Conservation (phyloP, 2,888 invertebrate genomes). For the Malthinus flaveolus region DNA sequence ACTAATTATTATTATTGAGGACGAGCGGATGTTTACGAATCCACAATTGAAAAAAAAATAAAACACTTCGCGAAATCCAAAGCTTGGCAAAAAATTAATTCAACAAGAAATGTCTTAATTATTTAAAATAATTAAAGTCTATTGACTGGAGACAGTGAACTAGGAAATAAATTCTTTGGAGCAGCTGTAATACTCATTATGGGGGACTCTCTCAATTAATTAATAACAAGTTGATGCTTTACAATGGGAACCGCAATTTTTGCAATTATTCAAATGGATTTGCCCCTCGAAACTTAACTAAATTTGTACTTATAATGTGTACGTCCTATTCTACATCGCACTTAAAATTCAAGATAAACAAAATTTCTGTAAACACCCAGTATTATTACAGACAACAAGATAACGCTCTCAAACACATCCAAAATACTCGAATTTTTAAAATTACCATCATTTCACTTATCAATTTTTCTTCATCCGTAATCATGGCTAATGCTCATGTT, state of each 20-base stretch:
- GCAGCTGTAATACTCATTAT: constrained; percentile 4
- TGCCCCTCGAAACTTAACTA: too few relatives aligned
- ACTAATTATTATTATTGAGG: neutral
- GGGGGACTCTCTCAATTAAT: neutral
- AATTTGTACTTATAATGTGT: too few relatives aligned
- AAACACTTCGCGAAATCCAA: neutral
- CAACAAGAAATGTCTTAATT: too few relatives aligned
- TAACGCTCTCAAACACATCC: neutral
- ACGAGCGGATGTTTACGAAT: constrained; percentile 4
- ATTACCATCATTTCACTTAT: constrained; percentile 25
- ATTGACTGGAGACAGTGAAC: neutral
- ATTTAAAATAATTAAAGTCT: neutral
- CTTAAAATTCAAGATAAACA: too few relatives aligned
- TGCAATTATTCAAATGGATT: neutral
- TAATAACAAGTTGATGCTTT: neutral
- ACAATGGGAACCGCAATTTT: constrained; percentile 1
- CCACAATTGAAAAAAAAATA: neutral
- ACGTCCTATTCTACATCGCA: too few relatives aligned
- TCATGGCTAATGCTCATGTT: constrained; percentile 17
- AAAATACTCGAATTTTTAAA: neutral
- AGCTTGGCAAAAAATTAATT: neutral
- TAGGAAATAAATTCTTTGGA: constrained; percentile 2
- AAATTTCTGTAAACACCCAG: too few relatives aligned
- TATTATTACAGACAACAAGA: neutral
- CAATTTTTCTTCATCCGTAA: constrained; percentile 23